These are phyloP conservation scores for Tromatobia lineatoria DNA, from an alignment of 2,888 invertebrate genomes.

Conservation along the genomic window DNA sequence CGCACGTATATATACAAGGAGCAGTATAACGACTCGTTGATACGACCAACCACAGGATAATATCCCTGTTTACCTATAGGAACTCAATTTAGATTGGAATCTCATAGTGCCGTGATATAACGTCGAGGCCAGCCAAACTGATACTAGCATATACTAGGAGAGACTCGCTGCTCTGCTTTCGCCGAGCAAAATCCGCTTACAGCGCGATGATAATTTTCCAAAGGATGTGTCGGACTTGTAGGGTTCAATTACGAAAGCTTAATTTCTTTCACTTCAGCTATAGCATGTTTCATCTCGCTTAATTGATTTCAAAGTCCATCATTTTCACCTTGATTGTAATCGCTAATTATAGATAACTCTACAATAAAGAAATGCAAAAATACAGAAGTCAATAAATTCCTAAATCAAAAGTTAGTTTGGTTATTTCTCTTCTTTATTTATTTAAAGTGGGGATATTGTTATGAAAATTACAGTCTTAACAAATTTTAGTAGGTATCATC, in stretches of 20 bases:
- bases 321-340: neutral
- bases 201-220: conserved; percentile 61
- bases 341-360: neutral
- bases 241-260: neutral
- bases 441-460: too few species aligned
- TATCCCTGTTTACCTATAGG: conserved; percentile 71
- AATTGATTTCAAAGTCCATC: neutral
- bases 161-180: conserved; percentile 53
- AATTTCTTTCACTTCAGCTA: neutral
- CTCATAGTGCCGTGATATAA: conserved; percentile 59
- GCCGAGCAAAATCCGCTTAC: conserved; percentile 50
- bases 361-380: neutral
- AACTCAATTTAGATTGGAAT: conserved; percentile 70
- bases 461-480: too few species aligned
- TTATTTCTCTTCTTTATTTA: too few species aligned
- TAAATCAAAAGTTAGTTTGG: too few species aligned
- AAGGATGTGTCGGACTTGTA: conserved; percentile 8
- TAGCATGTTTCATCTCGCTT: neutral
- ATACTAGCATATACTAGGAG: conserved; percentile 51
- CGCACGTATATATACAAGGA: conserved; percentile 21
- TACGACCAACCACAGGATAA: conserved; percentile 64
- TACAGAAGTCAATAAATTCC: neutral
- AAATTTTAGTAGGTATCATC: too few species aligned
- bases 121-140: conserved; percentile 62
- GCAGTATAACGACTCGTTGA: conserved; percentile 64